Conservation (phyloP, 2,113 vertebrate species). For the Vulpes ferrilata region DNA sequence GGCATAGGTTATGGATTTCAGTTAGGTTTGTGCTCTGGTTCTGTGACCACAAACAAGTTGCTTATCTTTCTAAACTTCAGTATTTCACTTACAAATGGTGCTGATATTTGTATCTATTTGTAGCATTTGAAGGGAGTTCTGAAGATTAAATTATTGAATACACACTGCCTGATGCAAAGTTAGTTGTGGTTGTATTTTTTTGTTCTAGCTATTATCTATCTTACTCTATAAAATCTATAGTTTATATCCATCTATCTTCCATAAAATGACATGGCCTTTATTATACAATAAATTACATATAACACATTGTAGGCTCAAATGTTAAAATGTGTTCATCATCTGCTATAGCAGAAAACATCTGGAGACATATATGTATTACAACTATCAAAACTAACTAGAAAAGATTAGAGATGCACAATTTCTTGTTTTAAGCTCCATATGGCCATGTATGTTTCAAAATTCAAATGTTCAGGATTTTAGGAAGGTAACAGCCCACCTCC, state of each 20-base stretch:
- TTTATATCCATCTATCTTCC: not conserved
- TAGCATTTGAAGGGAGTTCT: not conserved
- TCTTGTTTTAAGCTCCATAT: not conserved
- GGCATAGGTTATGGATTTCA: not conserved
- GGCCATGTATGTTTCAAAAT: not conserved
- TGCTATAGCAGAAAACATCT: not conserved
- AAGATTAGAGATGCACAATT: not conserved
- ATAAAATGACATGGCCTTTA: not conserved
- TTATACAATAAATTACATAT: not conserved
- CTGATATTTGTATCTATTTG: not conserved
- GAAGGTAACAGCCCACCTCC: not conserved
- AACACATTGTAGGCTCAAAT: not conserved
- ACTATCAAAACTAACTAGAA: not conserved
- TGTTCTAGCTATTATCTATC: not conserved
- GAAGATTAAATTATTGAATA: not conserved
- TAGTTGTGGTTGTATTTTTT: not conserved
- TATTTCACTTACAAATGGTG: not conserved
- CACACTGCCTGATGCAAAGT: not conserved
- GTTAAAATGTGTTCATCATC: not conserved
- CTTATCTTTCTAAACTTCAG: not conserved
- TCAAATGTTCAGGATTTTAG: not conserved
- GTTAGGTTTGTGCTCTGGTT: not conserved
- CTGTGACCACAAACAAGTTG: not conserved
- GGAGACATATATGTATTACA: not conserved
- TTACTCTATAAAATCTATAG: not conserved